Evolutionary conservation across 2,797 vertebrate species (phyloP).

Genomic region (Megaceryle alcyon): DNA sequence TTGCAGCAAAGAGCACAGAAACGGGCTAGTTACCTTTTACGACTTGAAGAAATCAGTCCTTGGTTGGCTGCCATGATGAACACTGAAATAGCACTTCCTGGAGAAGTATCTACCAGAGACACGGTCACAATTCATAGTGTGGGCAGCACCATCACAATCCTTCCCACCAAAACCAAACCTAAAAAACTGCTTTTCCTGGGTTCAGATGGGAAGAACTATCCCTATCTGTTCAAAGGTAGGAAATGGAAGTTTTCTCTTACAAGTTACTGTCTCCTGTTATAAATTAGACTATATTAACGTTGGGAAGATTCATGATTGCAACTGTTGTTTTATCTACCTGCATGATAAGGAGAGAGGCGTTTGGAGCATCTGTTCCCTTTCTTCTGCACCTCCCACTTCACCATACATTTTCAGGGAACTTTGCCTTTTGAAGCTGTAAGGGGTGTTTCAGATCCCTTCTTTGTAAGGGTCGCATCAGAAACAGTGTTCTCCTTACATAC

Average conservation of each 20-base stretch:
- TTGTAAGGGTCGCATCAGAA: background rate
- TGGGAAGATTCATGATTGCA: background rate
- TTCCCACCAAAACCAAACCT: constrained; percentile 98
- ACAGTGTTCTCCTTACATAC: background rate
- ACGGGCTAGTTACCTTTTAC: constrained; percentile 92
- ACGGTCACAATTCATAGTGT: constrained; percentile 95
- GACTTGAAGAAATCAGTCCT: constrained; percentile 95
- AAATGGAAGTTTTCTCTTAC: background rate
- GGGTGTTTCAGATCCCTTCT: background rate
- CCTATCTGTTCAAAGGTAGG: constrained; percentile 97
- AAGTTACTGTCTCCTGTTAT: background rate
- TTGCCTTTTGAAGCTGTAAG: background rate
- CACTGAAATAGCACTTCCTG: constrained; percentile 96
- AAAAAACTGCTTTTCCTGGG: constrained; percentile 97
- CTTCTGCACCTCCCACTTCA: background rate
- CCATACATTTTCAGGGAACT: background rate
- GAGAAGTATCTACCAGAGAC: constrained; percentile 93
- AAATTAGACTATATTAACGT: background rate
- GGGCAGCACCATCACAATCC: constrained; percentile 94
- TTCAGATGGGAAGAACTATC: constrained; percentile 95
- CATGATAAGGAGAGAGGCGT: background rate
- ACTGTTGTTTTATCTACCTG: background rate
- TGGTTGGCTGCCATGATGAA: constrained; percentile 90
- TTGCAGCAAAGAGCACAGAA: constrained; percentile 97
- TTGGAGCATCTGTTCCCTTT: background rate